These are phyloP conservation scores for Drosophila kokeensis DNA, from an alignment of 2,888 invertebrate species.

Conservation along the genomic window DNA sequence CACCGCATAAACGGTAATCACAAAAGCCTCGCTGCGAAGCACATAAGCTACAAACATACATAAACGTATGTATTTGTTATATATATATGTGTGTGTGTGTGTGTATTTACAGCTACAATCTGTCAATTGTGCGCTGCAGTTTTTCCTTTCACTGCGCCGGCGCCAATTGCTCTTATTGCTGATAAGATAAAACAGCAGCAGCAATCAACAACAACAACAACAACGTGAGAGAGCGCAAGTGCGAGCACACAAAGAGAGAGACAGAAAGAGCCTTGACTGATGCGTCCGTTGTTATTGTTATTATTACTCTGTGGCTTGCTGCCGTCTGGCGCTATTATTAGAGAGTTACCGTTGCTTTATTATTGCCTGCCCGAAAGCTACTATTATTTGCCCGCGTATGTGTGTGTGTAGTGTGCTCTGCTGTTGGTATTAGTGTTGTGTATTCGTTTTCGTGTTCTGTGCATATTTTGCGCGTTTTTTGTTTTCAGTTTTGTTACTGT, in stretches of 20 bases:
- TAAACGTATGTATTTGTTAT: background rate
- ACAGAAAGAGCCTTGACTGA: slow-evolving; percentile 17
- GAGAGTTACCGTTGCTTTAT: slow-evolving; percentile 78
- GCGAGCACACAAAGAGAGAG: slow-evolving; percentile 23
- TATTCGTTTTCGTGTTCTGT: slow-evolving; percentile 66
- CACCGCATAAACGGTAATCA: slow-evolving; percentile 48
- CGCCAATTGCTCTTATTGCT: slow-evolving; percentile 46
- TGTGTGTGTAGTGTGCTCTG: slow-evolving; percentile 17
- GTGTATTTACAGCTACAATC: slow-evolving; percentile 13
- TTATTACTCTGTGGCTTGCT: slow-evolving; percentile 35
- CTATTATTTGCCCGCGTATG: slow-evolving; percentile 52
- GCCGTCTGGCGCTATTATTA: slow-evolving; percentile 66
- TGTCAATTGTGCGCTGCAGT: slow-evolving; percentile 36
- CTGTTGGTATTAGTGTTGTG: slow-evolving; percentile 36
- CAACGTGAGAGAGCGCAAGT: slow-evolving; percentile 38
- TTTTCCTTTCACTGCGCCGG: slow-evolving; percentile 49
- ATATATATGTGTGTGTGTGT: background rate
- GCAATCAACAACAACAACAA: slow-evolving; percentile 10
- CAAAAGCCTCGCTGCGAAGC: slow-evolving; percentile 1
- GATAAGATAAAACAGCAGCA: slow-evolving; percentile 60
- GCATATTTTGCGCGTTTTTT: slow-evolving; percentile 77
- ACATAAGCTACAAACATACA: background rate
- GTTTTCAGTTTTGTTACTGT: slow-evolving; percentile 77
- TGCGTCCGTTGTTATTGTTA: slow-evolving; percentile 22
- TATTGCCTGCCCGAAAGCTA: slow-evolving; percentile 65